Conservation (phyloP, 1,140 invertebrate species). For the Sitobion miscanthi region DNA sequence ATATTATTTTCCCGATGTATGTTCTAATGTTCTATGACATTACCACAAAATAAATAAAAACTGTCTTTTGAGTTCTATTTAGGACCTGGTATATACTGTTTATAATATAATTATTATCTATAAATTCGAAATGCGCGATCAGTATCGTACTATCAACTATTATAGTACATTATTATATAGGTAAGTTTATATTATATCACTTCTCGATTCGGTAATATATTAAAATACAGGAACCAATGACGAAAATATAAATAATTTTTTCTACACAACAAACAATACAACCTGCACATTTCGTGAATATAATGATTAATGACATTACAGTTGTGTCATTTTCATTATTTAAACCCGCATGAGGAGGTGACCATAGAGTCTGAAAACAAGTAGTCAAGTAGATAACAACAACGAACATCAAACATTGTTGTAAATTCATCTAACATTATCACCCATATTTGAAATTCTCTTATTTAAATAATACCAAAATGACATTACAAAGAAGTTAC, state of each 20-base stretch:
- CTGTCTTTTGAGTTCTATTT: background rate
- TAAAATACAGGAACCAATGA: background rate
- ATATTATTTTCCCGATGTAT: background rate
- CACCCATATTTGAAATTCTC: background rate
- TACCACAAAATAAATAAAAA: background rate
- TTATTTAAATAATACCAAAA: background rate
- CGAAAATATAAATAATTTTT: background rate
- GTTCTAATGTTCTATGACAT: background rate
- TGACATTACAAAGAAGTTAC: background rate
- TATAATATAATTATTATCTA: background rate
- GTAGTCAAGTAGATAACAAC: background rate
- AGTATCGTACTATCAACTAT: background rate
- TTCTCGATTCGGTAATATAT: background rate
- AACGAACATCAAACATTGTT: background rate
- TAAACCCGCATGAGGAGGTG: background rate
- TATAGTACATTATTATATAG: background rate
- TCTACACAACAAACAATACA: background rate
- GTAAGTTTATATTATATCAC: background rate
- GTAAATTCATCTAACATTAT: background rate
- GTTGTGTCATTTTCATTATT: background rate
- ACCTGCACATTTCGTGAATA: background rate
- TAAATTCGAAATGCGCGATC: background rate
- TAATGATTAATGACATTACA: background rate
- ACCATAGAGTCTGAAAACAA: conserved; percentile 1
- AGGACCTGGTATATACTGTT: background rate